Evolutionary conservation across 2,888 invertebrate species (phyloP).

Genomic region (Polyommatus iphigenia): DNA sequence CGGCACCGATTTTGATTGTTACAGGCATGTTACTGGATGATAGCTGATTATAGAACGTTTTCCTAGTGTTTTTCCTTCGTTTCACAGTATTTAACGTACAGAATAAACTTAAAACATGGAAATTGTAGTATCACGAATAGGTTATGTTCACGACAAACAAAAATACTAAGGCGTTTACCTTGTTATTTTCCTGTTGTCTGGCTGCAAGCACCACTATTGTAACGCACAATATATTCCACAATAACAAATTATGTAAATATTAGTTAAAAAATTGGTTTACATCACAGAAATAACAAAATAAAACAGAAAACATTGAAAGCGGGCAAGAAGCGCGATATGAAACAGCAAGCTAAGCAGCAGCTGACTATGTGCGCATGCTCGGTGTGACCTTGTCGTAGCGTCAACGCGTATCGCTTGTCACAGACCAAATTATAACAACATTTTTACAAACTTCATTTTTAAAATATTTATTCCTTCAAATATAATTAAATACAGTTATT

Average conservation of each 20-base stretch:
- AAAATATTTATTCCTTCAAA: too few relatives aligned
- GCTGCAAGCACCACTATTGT: slow-evolving; percentile 66
- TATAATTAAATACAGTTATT: background rate
- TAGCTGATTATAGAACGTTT: background rate
- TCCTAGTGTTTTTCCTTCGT: background rate
- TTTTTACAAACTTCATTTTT: background rate
- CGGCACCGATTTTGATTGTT: background rate
- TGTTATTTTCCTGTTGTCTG: slow-evolving; percentile 60
- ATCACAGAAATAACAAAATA: slow-evolving; percentile 80
- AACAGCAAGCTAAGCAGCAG: slow-evolving; percentile 86
- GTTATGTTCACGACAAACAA: slow-evolving; percentile 79
- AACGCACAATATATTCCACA: slow-evolving; percentile 70
- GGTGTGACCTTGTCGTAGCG: slow-evolving; percentile 63
- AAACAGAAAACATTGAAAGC: slow-evolving; percentile 81
- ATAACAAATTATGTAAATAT: slow-evolving; percentile 64
- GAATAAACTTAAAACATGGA: slow-evolving; percentile 57
- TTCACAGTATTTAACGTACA: background rate
- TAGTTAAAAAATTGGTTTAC: slow-evolving; percentile 76
- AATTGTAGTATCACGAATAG: slow-evolving; percentile 67
- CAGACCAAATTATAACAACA: background rate
- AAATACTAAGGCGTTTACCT: slow-evolving; percentile 81
- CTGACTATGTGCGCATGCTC: slow-evolving; percentile 77
- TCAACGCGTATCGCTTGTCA: slow-evolving; percentile 32
- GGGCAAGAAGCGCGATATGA: slow-evolving; percentile 82
- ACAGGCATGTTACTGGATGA: background rate